Evolutionary conservation across 2,888 invertebrate genomes (phyloP).

Genomic region (Syrista parreyssii): DNA sequence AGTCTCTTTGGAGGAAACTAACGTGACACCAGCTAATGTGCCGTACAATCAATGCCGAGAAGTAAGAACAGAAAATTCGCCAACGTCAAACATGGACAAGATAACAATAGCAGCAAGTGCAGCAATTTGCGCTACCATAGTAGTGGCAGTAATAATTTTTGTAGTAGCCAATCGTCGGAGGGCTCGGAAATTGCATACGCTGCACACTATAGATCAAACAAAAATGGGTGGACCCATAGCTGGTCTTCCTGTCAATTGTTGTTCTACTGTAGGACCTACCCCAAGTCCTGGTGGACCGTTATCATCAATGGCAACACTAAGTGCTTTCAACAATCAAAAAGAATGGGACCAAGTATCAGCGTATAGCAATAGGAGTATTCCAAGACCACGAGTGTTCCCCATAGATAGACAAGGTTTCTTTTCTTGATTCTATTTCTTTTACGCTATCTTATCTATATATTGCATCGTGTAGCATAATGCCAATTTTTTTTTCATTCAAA

Average conservation of each 20-base stretch:
- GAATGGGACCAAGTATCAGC: conserved; percentile 92
- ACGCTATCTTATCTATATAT: not conserved
- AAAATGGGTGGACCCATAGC: conserved; percentile 77
- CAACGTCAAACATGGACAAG: conserved; percentile 92
- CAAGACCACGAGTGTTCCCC: conserved; percentile 86
- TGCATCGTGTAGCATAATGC: conserved; percentile 6
- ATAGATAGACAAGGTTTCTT: conserved; percentile 71
- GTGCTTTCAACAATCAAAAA: conserved; percentile 86
- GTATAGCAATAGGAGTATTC: conserved; percentile 91
- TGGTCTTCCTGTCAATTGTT: conserved; percentile 84
- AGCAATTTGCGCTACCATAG: conserved; percentile 92
- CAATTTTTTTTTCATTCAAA: not conserved
- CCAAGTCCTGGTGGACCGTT: conserved; percentile 84
- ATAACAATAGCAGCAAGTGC: conserved; percentile 94
- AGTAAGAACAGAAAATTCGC: conserved; percentile 85
- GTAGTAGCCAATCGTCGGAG: conserved; percentile 86
- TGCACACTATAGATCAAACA: conserved; percentile 74
- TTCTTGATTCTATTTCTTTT: not conserved
- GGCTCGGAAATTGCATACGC: conserved; percentile 79
- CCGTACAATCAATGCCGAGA: conserved; percentile 90
- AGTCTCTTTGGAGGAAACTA: conserved; percentile 87
- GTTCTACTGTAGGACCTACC: conserved; percentile 77
- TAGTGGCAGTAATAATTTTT: conserved; percentile 90
- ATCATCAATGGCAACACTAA: conserved; percentile 84
- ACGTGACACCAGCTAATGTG: conserved; percentile 87